A percentile compares a stretch with the other conserved stretches of the same genome.
phyloP scores from a whole-genome alignment of 2,888 invertebrate genomes.

The Yponomeuta cagnagella region DNA sequence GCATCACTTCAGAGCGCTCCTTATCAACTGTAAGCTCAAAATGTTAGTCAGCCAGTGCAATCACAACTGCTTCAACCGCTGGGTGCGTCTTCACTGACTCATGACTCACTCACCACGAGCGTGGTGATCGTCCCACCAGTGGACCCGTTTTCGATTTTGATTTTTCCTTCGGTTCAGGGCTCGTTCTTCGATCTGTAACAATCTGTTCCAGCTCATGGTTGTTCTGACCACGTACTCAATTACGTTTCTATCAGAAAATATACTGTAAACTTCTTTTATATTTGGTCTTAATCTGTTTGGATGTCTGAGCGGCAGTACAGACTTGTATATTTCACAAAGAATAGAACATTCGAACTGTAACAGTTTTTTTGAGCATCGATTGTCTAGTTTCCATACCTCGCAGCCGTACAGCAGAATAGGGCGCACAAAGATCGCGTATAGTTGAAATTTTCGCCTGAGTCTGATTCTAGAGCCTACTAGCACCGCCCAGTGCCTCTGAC shows the following conservation, averaged over 20 bases:
- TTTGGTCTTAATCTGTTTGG: slow-evolving; percentile 34
- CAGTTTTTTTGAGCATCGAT: slow-evolving; percentile 28
- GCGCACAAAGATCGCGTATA: slow-evolving; percentile 43
- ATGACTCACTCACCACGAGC: neutral
- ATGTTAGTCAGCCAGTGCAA: no score
- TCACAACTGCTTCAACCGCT: neutral
- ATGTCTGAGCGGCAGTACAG: slow-evolving; percentile 36
- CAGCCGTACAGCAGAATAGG: slow-evolving; percentile 51
- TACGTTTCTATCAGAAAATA: slow-evolving; percentile 31
- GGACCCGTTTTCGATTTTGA: slow-evolving; percentile 19
- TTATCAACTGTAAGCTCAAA: no score
- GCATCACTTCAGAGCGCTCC: no score
- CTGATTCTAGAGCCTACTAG: slow-evolving; percentile 33
- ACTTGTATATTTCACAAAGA: slow-evolving; percentile 44
- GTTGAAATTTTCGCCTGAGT: slow-evolving; percentile 34
- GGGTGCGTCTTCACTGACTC: neutral
- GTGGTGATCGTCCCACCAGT: slow-evolving; percentile 25
- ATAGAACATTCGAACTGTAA: slow-evolving; percentile 36
- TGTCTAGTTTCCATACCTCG: slow-evolving; percentile 43
- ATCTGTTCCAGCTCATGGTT: slow-evolving; percentile 35
- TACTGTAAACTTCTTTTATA: slow-evolving; percentile 30
- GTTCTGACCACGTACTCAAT: slow-evolving; percentile 32
- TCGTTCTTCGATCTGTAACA: slow-evolving; percentile 34
- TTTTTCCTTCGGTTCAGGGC: slow-evolving; percentile 23
- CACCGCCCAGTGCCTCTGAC: slow-evolving; percentile 32